phyloP scores from a whole-genome alignment of 2,113 vertebrate species.

The Pluvialis apricaria region DNA sequence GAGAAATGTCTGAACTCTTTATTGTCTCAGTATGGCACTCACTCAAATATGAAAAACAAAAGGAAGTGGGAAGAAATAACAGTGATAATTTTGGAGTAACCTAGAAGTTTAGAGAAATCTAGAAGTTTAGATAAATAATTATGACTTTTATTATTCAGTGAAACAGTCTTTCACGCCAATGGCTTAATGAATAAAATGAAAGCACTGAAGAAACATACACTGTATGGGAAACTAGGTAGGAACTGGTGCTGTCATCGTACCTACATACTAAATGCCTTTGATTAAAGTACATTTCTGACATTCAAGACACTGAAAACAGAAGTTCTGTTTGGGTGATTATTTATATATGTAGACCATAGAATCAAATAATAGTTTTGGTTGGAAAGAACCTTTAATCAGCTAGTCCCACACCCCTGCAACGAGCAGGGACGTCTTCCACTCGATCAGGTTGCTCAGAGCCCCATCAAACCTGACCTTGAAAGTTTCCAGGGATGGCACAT shows the following conservation, averaged over 20 bases:
- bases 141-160: background rate
- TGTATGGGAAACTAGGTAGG: background rate
- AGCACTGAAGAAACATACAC: background rate
- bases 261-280: background rate
- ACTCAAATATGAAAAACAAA: background rate
- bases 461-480: background rate
- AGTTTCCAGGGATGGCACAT: background rate
- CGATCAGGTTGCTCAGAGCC: background rate
- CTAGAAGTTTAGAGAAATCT: background rate
- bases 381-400: background rate
- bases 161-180: background rate
- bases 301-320: background rate
- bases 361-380: background rate
- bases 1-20: background rate
- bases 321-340: background rate
- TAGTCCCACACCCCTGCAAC: background rate
- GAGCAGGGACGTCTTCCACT: background rate
- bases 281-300: background rate
- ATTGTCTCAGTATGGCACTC: background rate
- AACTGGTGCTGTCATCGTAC: background rate
- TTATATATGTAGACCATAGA: background rate
- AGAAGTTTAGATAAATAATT: background rate
- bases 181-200: background rate
- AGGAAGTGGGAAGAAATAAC: background rate
- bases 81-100: background rate